phyloP scores from a whole-genome alignment of 92 coral and sea anemone species.

The Zoanthus sansibaricus region DNA sequence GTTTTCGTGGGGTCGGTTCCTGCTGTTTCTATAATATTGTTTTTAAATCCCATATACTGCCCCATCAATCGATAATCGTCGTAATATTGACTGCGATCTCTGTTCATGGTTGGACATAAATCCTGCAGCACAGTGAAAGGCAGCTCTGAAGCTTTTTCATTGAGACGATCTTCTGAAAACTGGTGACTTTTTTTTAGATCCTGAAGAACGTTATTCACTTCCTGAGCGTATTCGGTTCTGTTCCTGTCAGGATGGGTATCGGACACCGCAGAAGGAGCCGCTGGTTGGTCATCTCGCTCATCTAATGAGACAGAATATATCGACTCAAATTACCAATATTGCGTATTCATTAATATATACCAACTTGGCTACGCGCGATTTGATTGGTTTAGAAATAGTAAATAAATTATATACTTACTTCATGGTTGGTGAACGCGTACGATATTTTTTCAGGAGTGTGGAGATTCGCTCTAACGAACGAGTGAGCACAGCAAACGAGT shows the following conservation, averaged over 20 bases:
- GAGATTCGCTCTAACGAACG: too few relatives aligned
- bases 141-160: neutral
- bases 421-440: too few relatives aligned
- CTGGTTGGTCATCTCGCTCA: neutral
- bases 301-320: neutral
- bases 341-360: neutral
- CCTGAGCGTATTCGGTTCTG: neutral
- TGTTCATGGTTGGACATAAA: neutral
- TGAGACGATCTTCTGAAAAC: neutral
- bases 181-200: neutral
- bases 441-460: too few relatives aligned
- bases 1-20: neutral
- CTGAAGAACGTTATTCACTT: neutral
- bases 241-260: neutral
- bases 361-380: too few relatives aligned
- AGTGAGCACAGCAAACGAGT: too few relatives aligned
- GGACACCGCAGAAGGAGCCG: neutral
- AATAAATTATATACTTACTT: too few relatives aligned
- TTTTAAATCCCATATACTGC: conserved; percentile 17
- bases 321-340: neutral
- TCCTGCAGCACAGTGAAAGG: neutral
- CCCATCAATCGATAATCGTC: conserved; percentile 35
- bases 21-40: neutral
- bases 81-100: neutral
- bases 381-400: too few relatives aligned